A percentile compares a stretch with the other conserved stretches of the same genome.
Conservation (phyloP, 2,113 vertebrate species). For the Rhynchopsitta pachyrhyncha region DNA sequence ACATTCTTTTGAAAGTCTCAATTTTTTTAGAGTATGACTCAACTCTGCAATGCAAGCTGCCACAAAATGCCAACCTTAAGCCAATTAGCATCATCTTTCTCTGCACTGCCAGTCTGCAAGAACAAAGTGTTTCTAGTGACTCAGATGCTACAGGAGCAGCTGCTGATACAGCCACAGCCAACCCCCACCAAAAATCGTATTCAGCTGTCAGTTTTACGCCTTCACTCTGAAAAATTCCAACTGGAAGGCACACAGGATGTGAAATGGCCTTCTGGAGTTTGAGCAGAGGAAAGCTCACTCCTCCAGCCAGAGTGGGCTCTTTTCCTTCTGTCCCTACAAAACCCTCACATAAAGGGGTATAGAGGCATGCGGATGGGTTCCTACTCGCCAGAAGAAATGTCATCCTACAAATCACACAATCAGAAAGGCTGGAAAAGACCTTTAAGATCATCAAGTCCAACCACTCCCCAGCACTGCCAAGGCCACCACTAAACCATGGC, state of each 20-base stretch:
- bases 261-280: rapidly evolving
- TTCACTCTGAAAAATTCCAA: neutral
- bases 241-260: rapidly evolving
- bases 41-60: neutral
- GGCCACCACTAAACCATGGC: neutral
- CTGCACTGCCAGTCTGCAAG: neutral
- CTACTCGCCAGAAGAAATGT: rapidly evolving
- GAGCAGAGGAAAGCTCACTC: no score
- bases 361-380: rapidly evolving
- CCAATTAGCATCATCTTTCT: neutral
- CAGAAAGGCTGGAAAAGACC: neutral
- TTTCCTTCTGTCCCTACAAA: rapidly evolving
- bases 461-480: neutral
- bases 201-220: neutral
- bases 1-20: neutral
- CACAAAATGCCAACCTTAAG: neutral
- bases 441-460: neutral
- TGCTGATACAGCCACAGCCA: neutral
- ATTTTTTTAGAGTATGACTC: neutral
- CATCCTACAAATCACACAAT: rapidly evolving
- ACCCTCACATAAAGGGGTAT: rapidly evolving
- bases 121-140: neutral
- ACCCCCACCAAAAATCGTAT: neutral
- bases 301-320: rapidly evolving
- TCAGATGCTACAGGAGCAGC: neutral